Percentiles rank a stretch among this genome's conserved stretches.
Conservation (phyloP, 1,140 invertebrate genomes). For the Pseudachorutes palmiensis region DNA sequence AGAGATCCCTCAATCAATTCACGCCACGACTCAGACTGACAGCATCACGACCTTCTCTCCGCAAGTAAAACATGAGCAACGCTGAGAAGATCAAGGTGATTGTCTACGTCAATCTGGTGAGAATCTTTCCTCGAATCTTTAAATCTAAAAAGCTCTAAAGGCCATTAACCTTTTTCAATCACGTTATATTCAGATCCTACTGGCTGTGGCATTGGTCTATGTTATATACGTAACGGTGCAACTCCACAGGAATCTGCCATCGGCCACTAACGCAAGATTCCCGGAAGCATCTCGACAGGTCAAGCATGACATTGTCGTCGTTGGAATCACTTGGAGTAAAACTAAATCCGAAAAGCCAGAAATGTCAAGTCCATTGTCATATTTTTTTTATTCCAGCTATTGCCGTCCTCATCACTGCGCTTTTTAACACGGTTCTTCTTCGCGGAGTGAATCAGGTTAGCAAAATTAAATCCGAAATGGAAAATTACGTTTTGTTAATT, state of each 20-base stretch:
- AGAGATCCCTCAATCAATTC: neutral
- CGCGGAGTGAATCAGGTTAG: conserved; percentile 7
- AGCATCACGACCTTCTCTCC: neutral
- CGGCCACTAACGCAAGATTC: neutral
- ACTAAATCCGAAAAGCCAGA: neutral
- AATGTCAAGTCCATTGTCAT: neutral
- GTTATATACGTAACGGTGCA: neutral
- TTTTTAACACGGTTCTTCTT: conserved; percentile 7
- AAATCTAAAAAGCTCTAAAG: neutral
- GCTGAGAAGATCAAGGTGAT: conserved; percentile 12
- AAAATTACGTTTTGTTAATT: neutral
- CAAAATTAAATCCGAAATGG: neutral
- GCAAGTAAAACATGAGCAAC: conserved; percentile 6
- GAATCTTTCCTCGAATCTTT: neutral
- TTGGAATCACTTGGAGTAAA: conserved; percentile 6
- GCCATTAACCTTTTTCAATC: neutral
- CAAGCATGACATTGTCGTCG: neutral
- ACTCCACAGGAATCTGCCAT: neutral
- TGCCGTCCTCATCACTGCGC: neutral
- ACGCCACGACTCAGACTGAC: too few species aligned
- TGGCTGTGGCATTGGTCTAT: neutral
- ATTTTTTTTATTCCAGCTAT: neutral
- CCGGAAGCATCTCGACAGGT: neutral
- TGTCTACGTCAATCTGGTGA: conserved; percentile 16
- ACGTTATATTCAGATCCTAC: neutral